Base-by-base conservation (phyloP, 2,888 invertebrate species). In the Pomacea canaliculata region DNA sequence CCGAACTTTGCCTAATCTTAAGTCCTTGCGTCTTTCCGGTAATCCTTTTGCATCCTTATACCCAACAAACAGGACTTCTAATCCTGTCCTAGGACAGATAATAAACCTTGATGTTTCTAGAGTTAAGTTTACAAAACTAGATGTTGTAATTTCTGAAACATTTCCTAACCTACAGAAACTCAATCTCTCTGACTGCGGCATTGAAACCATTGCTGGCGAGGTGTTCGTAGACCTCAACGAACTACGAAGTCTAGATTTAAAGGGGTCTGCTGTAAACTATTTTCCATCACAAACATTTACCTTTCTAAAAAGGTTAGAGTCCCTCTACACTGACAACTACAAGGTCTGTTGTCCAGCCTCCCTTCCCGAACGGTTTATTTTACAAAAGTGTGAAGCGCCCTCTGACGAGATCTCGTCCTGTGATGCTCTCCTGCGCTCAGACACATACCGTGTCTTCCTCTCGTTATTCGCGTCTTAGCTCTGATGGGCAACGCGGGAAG, bases 311-410 rank as follows among this genome's bases (percentile, higher is more conserved):
- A 63, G 10, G 19, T 19, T 63, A 19, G 63, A 63, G 10, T 23
- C 8, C 7, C 0, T 63, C 7, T 63, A 4, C 10, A 8, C 63
- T 1, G 63, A 63, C 27, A 63, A n/a, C 27, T 63, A 23, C 63
- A 63, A 63, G 63, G 23, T 63, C 16, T 63, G 63, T 19, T 63
- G 63, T 19, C 63, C 63, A 23, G 63, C 63, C 63, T 23, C 63
- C 4, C 63, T 63, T 12, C 63, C 63, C 0, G 10, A 63, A 7
- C 9, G 63, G 1, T 63, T 63, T 27, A 2, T 4, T 19, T 27
- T 63, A 8, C 1, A n/a, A 12, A 63, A 7, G 4, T 63, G 63
- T 19, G 10, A 18, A n/a, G 63, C 63, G 27, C 63, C 63, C 1
- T 27, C 63, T 63, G 63, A 63, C 63, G 63, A 63, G 10, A 63